Evolutionary conservation across 2,797 vertebrate species (phyloP).

Genomic region (Coreius guichenoti): DNA sequence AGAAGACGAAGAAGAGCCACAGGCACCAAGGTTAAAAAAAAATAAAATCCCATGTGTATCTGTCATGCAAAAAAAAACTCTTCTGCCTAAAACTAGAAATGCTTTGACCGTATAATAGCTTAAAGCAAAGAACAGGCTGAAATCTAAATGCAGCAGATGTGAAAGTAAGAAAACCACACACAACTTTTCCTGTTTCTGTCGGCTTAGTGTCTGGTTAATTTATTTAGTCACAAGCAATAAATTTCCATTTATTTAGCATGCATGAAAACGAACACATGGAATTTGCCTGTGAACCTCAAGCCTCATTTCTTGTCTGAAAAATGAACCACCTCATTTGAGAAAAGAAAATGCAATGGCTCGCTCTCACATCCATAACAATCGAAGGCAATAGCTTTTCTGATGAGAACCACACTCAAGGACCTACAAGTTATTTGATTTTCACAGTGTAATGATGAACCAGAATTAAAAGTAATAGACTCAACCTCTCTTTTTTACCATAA

Average conservation of each 20-base stretch:
- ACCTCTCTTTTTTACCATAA: not conserved
- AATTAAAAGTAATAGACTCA: conserved; percentile 48
- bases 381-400: conserved; percentile 43
- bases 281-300: conserved; percentile 34
- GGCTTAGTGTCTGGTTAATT: conserved; percentile 28
- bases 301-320: conserved; percentile 41
- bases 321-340: conserved; percentile 34
- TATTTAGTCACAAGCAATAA: conserved; percentile 27
- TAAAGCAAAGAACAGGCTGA: not conserved
- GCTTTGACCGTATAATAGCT: not conserved
- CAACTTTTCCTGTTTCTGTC: not conserved
- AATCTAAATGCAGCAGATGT: not conserved
- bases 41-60: not conserved
- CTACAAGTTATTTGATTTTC: conserved; percentile 54
- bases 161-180: not conserved
- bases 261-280: conserved; percentile 40
- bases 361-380: conserved; percentile 50
- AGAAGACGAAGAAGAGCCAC: not conserved
- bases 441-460: conserved; percentile 40
- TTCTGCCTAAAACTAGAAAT: not conserved
- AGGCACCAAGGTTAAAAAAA: not conserved
- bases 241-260: conserved; percentile 49
- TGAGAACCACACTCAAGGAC: conserved; percentile 49
- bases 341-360: conserved; percentile 41
- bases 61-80: not conserved